These are phyloP conservation scores for Antrozous pallidus DNA, from an alignment of 2,797 vertebrate species.

Conservation along the genomic window DNA sequence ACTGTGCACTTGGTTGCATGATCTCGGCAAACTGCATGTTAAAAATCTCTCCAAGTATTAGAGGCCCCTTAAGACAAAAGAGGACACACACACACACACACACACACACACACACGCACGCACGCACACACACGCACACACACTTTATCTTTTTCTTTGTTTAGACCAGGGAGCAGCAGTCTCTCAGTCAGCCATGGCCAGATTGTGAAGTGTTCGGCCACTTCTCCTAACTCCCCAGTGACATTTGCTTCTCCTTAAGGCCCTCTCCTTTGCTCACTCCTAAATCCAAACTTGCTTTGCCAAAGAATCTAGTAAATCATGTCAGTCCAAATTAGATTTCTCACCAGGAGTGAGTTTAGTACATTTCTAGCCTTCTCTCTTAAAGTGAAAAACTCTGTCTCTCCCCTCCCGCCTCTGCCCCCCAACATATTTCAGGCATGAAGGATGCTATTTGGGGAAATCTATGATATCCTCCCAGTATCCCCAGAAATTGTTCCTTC, in stretches of 20 bases:
- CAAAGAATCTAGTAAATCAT: background rate
- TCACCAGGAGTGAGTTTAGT: background rate
- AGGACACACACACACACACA: background rate
- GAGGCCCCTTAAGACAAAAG: background rate
- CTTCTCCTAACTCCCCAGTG: background rate
- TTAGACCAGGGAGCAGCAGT: background rate
- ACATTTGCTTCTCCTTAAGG: background rate
- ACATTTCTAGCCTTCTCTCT: background rate
- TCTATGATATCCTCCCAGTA: background rate
- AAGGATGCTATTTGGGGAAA: background rate
- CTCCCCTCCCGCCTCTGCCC: rapidly evolving
- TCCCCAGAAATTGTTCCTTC: background rate
- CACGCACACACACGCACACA: too few species aligned
- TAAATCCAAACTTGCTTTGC: background rate
- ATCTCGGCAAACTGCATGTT: background rate
- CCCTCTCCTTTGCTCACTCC: background rate
- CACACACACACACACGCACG: rapidly evolving
- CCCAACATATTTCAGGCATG: background rate
- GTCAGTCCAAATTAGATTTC: background rate
- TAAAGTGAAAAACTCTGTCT: background rate
- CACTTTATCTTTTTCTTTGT: background rate
- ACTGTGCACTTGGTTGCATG: background rate
- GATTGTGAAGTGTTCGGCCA: background rate
- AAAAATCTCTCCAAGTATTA: background rate
- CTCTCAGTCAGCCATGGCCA: background rate